Conservation (phyloP, 2,888 invertebrate genomes). For the Calephelis perditalis region DNA sequence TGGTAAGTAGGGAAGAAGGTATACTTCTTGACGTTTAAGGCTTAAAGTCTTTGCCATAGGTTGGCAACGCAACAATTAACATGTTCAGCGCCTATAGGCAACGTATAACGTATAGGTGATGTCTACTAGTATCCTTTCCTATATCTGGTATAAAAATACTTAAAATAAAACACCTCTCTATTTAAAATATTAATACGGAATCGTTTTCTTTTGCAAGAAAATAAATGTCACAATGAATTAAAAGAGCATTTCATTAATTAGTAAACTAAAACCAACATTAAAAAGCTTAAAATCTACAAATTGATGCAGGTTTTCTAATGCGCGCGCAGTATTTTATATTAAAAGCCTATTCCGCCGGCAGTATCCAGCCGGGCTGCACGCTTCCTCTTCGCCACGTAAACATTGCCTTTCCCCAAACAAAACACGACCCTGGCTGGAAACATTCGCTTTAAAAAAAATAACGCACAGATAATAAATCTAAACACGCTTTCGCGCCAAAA, state of each 20-base stretch:
- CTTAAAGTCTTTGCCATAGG: too few relatives aligned
- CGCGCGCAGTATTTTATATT: constrained; percentile 61
- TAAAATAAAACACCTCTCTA: too few relatives aligned
- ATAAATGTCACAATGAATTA: too few relatives aligned
- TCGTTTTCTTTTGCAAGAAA: too few relatives aligned
- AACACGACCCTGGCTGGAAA: constrained; percentile 68
- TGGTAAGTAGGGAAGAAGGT: too few relatives aligned
- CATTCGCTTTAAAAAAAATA: constrained; percentile 35
- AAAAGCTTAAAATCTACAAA: constrained; percentile 53
- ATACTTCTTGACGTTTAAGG: too few relatives aligned
- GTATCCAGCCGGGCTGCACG: constrained; percentile 72
- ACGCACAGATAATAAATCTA: constrained; percentile 29
- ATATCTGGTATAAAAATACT: too few relatives aligned
- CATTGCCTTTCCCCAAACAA: constrained; percentile 59
- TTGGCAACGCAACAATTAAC: too few relatives aligned
- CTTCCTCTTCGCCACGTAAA: constrained; percentile 54
- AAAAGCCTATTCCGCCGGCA: constrained; percentile 65
- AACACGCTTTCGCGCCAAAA: constrained; percentile 50
- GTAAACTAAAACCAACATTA: constrained; percentile 34
- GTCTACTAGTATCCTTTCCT: too few relatives aligned
- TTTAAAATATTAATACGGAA: too few relatives aligned
- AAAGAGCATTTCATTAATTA: constrained; percentile 16
- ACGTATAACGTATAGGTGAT: too few relatives aligned
- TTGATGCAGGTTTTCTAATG: constrained; percentile 43
- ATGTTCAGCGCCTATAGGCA: too few relatives aligned